Percentiles rank a stretch among this genome's conserved stretches.
These are phyloP conservation scores for Venustaconcha ellipsiformis DNA, from an alignment of 1,140 invertebrate genomes.

Conservation along the genomic window DNA sequence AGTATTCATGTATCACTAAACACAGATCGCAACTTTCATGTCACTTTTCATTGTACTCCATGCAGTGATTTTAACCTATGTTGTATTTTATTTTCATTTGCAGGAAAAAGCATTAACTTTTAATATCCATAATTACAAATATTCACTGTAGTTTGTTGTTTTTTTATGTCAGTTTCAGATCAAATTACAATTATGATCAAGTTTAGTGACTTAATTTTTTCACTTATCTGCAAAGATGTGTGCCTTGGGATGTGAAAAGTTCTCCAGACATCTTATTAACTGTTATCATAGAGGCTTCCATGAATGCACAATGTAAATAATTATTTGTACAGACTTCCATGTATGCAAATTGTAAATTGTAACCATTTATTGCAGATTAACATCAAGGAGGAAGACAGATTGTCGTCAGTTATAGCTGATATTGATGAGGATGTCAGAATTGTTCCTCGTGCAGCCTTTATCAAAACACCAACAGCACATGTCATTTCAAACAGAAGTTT, in stretches of 20 bases:
- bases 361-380: slow-evolving; percentile 53
- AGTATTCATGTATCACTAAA: too few species aligned
- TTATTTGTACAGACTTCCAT: too few species aligned
- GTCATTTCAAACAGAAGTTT: slow-evolving; percentile 66
- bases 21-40: too few species aligned
- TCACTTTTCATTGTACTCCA: not conserved
- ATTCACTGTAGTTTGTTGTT: not conserved
- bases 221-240: too few species aligned
- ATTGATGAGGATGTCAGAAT: slow-evolving; percentile 68
- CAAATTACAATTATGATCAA: too few species aligned
- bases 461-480: slow-evolving; percentile 64
- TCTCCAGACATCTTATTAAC: too few species aligned
- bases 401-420: slow-evolving; percentile 64
- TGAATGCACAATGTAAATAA: too few species aligned
- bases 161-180: too few species aligned
- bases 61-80: not conserved
- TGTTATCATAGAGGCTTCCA: too few species aligned
- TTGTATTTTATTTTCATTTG: not conserved
- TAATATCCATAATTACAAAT: not conserved
- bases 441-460: slow-evolving; percentile 66
- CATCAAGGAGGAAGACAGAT: slow-evolving; percentile 69
- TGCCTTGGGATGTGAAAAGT: too few species aligned
- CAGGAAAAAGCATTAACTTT: not conserved
- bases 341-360: not conserved
- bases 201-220: too few species aligned